A percentile compares a stretch with the other conserved stretches of the same genome.
Evolutionary conservation across 2,888 invertebrate genomes (phyloP).

Genomic region (Notodonta dromedarius): DNA sequence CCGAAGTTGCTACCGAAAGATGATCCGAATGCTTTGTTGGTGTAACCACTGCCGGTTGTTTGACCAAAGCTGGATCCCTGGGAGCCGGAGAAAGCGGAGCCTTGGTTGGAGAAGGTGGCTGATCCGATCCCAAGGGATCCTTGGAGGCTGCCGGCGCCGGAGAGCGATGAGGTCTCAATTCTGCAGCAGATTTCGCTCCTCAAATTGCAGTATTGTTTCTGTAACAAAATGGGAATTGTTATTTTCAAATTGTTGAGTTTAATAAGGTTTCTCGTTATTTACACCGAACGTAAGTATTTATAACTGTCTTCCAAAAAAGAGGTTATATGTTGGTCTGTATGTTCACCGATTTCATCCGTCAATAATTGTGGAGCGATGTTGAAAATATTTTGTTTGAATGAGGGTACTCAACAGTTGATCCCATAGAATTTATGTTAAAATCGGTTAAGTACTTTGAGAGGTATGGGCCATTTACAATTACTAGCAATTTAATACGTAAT

Average conservation of each 20-base stretch:
- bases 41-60: constrained; percentile 27
- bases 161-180: constrained; percentile 58
- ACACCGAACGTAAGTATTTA: no score
- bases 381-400: no score
- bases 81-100: constrained; percentile 47
- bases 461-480: no score
- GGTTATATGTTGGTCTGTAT: no score
- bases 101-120: constrained; percentile 57
- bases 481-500: no score
- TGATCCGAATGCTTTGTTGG: constrained; percentile 58
- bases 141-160: constrained; percentile 54
- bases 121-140: constrained; percentile 60
- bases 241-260: neutral
- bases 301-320: no score
- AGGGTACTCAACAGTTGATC: no score
- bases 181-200: constrained; percentile 79
- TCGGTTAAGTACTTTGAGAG: no score
- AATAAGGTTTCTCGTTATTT: no score
- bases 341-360: no score
- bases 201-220: constrained; percentile 79
- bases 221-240: constrained; percentile 51
- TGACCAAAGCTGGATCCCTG: constrained; percentile 19
- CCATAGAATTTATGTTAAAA: no score
- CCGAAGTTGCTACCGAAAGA: neutral
- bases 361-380: no score